Conservation (phyloP, 2,888 invertebrate genomes). For the Trimorus sp. region DNA sequence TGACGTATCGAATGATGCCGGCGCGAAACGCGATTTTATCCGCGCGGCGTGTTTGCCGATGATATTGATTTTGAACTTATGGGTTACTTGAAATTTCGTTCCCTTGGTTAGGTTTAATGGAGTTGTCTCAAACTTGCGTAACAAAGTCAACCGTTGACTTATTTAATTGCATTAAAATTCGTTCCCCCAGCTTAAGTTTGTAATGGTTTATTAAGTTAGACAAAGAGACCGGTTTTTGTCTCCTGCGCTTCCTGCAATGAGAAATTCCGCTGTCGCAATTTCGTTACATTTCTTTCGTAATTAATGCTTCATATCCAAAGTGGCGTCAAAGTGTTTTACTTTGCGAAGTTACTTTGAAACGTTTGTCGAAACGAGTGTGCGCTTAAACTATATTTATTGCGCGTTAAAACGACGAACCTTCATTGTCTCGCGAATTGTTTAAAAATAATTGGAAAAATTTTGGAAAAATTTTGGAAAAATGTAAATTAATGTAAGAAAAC, state of each 20-base stretch:
- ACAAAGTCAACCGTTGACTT: constrained; percentile 38
- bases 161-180: constrained; percentile 29
- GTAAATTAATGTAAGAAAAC: no score
- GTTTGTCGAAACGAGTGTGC: no score
- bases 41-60: not conserved
- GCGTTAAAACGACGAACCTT: no score
- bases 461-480: no score
- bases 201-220: not conserved
- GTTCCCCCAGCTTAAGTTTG: constrained; percentile 5
- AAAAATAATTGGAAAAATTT: no score
- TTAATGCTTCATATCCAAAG: not conserved
- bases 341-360: no score
- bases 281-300: not conserved
- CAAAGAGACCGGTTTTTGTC: not conserved
- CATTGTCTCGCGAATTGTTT: no score
- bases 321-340: not conserved
- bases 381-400: no score
- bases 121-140: constrained; percentile 31
- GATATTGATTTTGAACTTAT: constrained; percentile 15
- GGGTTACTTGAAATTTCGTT: constrained; percentile 26
- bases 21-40: no score
- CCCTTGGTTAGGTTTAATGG: constrained; percentile 30
- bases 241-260: no score
- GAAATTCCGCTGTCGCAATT: not conserved
- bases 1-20: no score